These are phyloP conservation scores for Sturmia bella DNA, from an alignment of 2,888 invertebrate genomes.

Conservation along the genomic window DNA sequence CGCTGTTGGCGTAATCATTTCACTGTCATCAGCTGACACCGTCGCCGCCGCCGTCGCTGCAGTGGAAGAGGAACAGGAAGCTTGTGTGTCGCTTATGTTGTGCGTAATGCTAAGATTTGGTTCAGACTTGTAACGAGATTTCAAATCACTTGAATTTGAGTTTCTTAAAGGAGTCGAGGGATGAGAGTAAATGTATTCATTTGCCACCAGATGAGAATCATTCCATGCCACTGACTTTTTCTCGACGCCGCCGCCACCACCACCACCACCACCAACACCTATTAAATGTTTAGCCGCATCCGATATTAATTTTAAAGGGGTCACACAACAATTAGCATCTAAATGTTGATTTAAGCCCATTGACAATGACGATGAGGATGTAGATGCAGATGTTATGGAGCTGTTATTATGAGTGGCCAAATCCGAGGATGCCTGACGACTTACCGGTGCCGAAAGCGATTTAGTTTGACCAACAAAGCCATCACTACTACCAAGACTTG, in stretches of 20 bases:
- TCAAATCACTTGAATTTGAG: slow-evolving; percentile 72
- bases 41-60: too few relatives aligned
- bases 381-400: slow-evolving; percentile 40
- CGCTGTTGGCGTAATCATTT: slow-evolving; percentile 52
- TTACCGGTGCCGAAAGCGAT: slow-evolving; percentile 78
- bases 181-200: slow-evolving; percentile 73
- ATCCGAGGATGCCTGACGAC: slow-evolving; percentile 78
- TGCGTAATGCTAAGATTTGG: slow-evolving; percentile 77
- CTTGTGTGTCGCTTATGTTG: slow-evolving; percentile 72
- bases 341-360: slow-evolving; percentile 43
- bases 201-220: slow-evolving; percentile 73
- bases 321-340: slow-evolving; percentile 74
- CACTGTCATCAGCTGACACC: slow-evolving; percentile 1
- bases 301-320: slow-evolving; percentile 75
- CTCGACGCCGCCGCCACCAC: slow-evolving; percentile 27
- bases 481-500: slow-evolving; percentile 70
- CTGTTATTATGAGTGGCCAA: slow-evolving; percentile 57
- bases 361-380: slow-evolving; percentile 33
- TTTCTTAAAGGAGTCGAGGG: slow-evolving; percentile 74
- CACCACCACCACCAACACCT: slow-evolving; percentile 40
- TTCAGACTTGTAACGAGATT: slow-evolving; percentile 80
- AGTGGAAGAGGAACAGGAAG: too few relatives aligned
- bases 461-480: slow-evolving; percentile 54
- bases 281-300: slow-evolving; percentile 74
- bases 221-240: slow-evolving; percentile 77